Conservation (phyloP, 2,888 invertebrate species). For the Syrista parreyssii region DNA sequence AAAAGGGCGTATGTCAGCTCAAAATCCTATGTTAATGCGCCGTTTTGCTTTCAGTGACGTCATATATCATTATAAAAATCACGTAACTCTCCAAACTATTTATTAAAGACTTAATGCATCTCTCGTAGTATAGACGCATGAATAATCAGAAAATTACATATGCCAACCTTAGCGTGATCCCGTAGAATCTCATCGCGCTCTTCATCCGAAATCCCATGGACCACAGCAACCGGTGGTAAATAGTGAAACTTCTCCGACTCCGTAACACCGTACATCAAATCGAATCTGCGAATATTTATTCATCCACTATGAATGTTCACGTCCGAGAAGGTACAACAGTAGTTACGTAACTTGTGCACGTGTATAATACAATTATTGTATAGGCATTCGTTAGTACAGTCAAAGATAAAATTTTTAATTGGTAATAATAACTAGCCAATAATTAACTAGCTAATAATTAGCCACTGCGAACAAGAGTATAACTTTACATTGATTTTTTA, state of each 20-base stretch:
- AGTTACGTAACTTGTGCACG: not conserved
- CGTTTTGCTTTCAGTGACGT: too few relatives aligned
- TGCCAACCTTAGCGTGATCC: conserved; percentile 73
- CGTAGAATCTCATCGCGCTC: conserved; percentile 81
- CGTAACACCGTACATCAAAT: conserved; percentile 87
- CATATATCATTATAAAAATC: not conserved
- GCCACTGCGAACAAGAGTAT: too few relatives aligned
- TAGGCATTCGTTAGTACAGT: not conserved
- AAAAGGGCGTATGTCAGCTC: too few relatives aligned
- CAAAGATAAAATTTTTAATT: not conserved
- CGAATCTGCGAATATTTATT: conserved; percentile 72
- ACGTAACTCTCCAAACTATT: not conserved
- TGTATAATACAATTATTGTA: not conserved
- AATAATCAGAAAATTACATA: not conserved
- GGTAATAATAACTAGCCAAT: too few relatives aligned
- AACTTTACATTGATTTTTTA: too few relatives aligned
- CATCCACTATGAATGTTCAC: not conserved
- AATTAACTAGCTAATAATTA: too few relatives aligned
- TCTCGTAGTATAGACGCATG: not conserved
- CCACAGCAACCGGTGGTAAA: conserved; percentile 77
- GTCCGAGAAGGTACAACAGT: not conserved
- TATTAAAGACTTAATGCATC: not conserved
- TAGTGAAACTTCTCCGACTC: conserved; percentile 85
- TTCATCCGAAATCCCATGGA: conserved; percentile 79
- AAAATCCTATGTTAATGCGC: too few relatives aligned